Evolutionary conservation across 2,888 invertebrate genomes (phyloP), one percentile per base, ranked within the genome.

Genomic region (Cerastoderma edule): DNA sequence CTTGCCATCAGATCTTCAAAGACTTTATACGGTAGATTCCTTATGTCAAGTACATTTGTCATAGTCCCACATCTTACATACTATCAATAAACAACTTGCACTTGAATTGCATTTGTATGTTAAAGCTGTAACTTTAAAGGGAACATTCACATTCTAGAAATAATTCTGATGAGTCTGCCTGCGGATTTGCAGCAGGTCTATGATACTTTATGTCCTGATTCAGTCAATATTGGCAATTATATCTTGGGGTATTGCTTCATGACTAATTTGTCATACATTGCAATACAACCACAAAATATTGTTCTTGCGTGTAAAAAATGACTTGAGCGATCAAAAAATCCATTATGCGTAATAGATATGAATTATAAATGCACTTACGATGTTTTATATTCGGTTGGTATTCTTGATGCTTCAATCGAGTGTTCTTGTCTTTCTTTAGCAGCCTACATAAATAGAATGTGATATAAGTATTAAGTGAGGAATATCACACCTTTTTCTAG

Each of bases 391-490:
- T 87, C 89, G 30, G 84, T 86, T 53, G 89, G 89, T 66, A 92
- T 85, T 71, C 92, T 84, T n/a, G 92, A 92, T 30, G 91, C 90
- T 57, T 92, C 92, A 44, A 92, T 87, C 0, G 92, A 91, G 22
- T 90, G 79, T 66, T 90, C 89, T 70, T 92, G 92, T 73, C 90
- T 85, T 66, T 91, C 88, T 70, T 91, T 91, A 44, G 92, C 92
- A 67, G 90, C 91, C 91, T 91, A 73, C 10, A 80, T 75, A 56
- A 60, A 60, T 22, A 39, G 19, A 22, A 50, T 8, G 39, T 13
- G 16, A 39, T 13, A 39, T 39, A 8, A 39, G 10, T 39, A 16
- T 39, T 39, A 39, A 39, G 16, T 8, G 16, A n/a, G n/a, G n/a
- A n/a, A n/a, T n/a, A n/a, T n/a, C n/a, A n/a, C n/a, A n/a, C n/a